These are phyloP conservation scores for Drosophila melanosoma DNA, from an alignment of 2,888 invertebrate genomes.

Conservation along the genomic window DNA sequence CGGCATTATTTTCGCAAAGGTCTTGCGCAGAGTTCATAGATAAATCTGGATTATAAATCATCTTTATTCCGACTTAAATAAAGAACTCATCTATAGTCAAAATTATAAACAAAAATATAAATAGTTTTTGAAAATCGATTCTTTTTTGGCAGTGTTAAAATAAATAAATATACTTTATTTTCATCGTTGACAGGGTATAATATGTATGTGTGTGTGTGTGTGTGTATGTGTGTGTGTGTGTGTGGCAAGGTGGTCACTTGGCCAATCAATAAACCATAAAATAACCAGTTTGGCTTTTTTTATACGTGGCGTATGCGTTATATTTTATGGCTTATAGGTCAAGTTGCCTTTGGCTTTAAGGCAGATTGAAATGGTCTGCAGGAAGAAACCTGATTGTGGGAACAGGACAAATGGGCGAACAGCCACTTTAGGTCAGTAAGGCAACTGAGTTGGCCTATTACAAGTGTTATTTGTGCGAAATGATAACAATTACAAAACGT, in stretches of 20 bases:
- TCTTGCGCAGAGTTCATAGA: neutral
- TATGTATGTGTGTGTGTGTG: neutral
- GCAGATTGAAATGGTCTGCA: neutral
- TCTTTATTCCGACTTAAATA: neutral
- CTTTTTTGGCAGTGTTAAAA: no score
- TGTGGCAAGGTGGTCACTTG: constrained; percentile 30
- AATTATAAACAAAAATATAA: neutral
- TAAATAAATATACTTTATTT: neutral
- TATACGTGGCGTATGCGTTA: constrained; percentile 44
- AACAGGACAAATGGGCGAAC: neutral
- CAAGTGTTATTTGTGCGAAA: neutral
- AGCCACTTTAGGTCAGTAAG: neutral
- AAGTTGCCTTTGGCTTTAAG: constrained; percentile 13
- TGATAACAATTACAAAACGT: neutral
- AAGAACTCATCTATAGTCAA: neutral
- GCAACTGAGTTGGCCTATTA: neutral
- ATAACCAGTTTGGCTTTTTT: constrained; percentile 28
- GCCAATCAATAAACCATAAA: constrained; percentile 71
- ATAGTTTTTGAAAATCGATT: neutral
- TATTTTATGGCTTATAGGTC: constrained; percentile 24
- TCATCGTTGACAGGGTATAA: neutral
- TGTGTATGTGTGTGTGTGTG: constrained; percentile 11
- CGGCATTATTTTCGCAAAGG: neutral
- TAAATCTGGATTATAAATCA: neutral
- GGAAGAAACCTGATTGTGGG: neutral